phyloP scores from a whole-genome alignment of 2,113 vertebrate genomes.

The Geothlypis trichas region DNA sequence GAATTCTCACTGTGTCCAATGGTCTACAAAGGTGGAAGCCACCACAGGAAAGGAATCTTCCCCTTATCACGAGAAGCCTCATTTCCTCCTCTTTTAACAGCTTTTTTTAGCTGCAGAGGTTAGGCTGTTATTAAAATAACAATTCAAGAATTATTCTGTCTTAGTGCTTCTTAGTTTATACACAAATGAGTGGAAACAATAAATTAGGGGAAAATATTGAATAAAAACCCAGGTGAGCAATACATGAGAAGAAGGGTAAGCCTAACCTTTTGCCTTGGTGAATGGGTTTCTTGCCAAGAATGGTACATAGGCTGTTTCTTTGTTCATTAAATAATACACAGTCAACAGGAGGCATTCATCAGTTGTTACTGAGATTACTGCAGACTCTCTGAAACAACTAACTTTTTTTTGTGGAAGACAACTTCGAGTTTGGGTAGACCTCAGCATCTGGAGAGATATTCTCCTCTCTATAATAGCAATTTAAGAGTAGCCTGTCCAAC shows the following conservation, averaged over 20 bases:
- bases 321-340: slow-evolving; percentile 77
- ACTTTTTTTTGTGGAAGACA: not conserved
- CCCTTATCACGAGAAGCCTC: not conserved
- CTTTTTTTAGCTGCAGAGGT: not conserved
- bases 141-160: not conserved
- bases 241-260: not conserved
- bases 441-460: not conserved
- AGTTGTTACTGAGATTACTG: slow-evolving; percentile 71
- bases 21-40: not conserved
- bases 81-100: not conserved
- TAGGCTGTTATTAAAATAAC: not conserved
- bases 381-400: not conserved
- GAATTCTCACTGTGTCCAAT: not conserved
- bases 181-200: not conserved
- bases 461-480: not conserved
- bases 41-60: not conserved
- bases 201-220: not conserved
- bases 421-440: not conserved
- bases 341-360: slow-evolving; percentile 75
- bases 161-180: not conserved
- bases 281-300: slow-evolving; percentile 73
- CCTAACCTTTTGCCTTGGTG: slow-evolving; percentile 21
- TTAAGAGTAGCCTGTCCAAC: not conserved
- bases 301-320: slow-evolving; percentile 77
- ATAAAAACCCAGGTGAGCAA: not conserved